Evolutionary conservation across 1,140 invertebrate genomes (phyloP), one percentile per base, ranked within the genome.

Genomic region (Papilio aristodemus): DNA sequence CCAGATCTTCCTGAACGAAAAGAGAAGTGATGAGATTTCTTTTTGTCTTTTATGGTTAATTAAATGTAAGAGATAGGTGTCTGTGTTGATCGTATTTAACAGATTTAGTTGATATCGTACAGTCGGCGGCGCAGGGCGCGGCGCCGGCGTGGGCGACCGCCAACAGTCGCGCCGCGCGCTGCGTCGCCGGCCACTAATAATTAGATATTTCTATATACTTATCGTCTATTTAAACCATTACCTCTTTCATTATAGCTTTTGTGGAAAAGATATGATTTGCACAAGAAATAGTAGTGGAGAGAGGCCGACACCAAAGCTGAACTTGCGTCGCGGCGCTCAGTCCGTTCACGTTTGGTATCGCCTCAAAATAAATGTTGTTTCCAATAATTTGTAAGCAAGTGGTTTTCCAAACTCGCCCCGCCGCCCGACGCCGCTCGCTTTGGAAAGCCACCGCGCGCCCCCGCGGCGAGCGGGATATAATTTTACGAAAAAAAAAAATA

Each of bases 231-330:
- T 88, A 84, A 88, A 86, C 85, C 79, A 85, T 90, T 89, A 89
- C 85, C 84, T 90, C 87, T 87, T 85, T 84, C 81, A 83, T 86
- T 89, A 87, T 87, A 89, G 89, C 89, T 91, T 91, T 89, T 89
- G 89, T 91, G 89, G 82, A 76, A 78, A 87, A 81, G 76, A 73
- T 86, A 86, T 90, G 63, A 83, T 76, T 91, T 91, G 89, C 89
- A 91, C 89, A 91, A 91, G 80, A 89, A 86, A 88, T 77, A 82
- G 85, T 89, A 89, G 87, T 81, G 79, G 74, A 71, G 66, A 80
- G 85, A 87, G 85, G n/a, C 75, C 72, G 78, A 81, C 78, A 85
- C 85, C 84, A 83, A 87, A 87, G 76, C 84, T 89, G 84, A 78
- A 68, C 58, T 62, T 67, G 50, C 71, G 50, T 57, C 68, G 54